Conservation (phyloP, 2,888 invertebrate species). For the Ormyrus labotus region DNA sequence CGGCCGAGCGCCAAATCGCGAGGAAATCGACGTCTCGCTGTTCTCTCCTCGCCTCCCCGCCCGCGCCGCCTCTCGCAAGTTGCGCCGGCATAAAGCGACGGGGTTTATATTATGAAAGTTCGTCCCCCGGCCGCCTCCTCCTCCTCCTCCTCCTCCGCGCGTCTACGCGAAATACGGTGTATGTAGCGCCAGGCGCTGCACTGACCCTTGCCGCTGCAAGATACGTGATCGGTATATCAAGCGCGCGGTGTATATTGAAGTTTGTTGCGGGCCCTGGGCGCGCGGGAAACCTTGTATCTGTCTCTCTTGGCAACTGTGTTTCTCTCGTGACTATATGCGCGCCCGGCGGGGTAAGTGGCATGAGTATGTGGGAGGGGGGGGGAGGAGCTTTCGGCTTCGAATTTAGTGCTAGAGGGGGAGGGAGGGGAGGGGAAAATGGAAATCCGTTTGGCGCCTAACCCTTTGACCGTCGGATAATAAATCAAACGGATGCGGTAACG, state of each 20-base stretch:
- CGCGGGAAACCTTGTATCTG: background rate
- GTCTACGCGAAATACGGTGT: no score
- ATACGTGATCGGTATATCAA: constrained; percentile 46
- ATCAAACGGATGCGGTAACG: no score
- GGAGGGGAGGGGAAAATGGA: background rate
- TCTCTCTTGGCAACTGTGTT: background rate
- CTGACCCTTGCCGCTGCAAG: background rate
- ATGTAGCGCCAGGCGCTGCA: background rate
- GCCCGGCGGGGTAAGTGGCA: background rate
- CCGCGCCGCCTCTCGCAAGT: background rate
- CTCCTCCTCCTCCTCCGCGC: no score
- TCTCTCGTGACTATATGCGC: no score
- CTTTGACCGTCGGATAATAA: no score
- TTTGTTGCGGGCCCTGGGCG: background rate
- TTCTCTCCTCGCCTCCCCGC: background rate
- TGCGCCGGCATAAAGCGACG: background rate
- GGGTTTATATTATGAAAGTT: constrained; percentile 45
- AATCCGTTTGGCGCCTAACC: background rate
- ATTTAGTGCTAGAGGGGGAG: background rate
- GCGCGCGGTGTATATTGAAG: constrained; percentile 14
- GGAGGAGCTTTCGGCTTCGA: background rate
- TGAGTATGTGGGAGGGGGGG: background rate
- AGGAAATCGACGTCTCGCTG: background rate
- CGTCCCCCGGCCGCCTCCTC: background rate
- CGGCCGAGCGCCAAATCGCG: no score